Conservation (phyloP, 2,797 vertebrate species). For the Momotus momota region DNA sequence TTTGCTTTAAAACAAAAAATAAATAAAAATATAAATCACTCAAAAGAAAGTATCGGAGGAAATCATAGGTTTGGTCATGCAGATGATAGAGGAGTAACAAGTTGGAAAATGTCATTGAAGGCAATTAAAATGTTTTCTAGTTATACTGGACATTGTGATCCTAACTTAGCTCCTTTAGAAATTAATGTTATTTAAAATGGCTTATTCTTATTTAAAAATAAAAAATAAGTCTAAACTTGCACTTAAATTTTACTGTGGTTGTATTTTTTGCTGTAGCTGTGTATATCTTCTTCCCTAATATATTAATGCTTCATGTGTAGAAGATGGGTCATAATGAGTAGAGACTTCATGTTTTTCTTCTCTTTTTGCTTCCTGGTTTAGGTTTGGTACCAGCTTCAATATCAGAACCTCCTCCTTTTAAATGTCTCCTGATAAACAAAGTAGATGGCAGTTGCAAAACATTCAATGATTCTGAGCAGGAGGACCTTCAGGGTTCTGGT, state of each 20-base stretch:
- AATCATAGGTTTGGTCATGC: not conserved
- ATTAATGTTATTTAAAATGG: not conserved
- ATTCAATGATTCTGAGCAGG: conserved; percentile 98
- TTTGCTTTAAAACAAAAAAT: no score
- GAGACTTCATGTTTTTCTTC: not conserved
- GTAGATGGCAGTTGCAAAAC: conserved; percentile 98
- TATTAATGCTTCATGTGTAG: not conserved
- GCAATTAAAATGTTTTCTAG: not conserved
- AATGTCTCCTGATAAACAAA: conserved; percentile 98
- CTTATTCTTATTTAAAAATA: not conserved
- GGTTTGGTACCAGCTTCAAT: conserved; percentile 95
- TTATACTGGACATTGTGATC: not conserved
- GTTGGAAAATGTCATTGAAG: not conserved
- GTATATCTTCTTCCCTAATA: not conserved
- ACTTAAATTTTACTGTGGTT: not conserved
- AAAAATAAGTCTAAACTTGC: not conserved
- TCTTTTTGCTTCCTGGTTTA: conserved; percentile 29
- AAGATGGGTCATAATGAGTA: not conserved
- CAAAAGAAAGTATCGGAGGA: not conserved
- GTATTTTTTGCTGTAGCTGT: not conserved
- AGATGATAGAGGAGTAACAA: not conserved
- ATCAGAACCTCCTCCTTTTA: conserved; percentile 96
- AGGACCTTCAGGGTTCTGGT: conserved; percentile 96
- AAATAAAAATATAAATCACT: no score
- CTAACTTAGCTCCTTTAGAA: not conserved